Conservation (phyloP, 2,888 invertebrate species). For the Drosophila austrosaltans region DNA sequence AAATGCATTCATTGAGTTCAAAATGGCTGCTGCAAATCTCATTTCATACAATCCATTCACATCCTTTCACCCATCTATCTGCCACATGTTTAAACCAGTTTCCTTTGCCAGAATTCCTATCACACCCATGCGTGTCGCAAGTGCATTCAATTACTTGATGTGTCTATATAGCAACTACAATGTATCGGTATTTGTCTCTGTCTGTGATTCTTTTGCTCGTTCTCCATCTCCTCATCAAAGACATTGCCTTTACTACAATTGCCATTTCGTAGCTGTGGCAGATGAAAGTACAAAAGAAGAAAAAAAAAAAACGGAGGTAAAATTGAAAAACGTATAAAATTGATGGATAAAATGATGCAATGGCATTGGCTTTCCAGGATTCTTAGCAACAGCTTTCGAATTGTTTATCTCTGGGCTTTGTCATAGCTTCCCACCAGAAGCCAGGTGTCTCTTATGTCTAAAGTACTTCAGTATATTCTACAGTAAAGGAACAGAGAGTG, state of each 20-base stretch:
- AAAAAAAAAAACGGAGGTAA: slow-evolving; percentile 10
- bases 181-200: slow-evolving; percentile 49
- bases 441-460: slow-evolving; percentile 18
- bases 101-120: background rate
- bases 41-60: background rate
- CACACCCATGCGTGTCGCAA: slow-evolving; percentile 41
- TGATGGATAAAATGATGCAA: slow-evolving; percentile 64
- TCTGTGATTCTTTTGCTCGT: background rate
- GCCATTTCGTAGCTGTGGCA: slow-evolving; percentile 58
- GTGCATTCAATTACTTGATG: slow-evolving; percentile 77
- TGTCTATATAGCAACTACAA: slow-evolving; percentile 60
- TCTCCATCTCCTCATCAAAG: background rate
- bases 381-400: slow-evolving; percentile 37
- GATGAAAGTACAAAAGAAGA: background rate
- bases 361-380: slow-evolving; percentile 48
- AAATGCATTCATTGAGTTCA: slow-evolving; percentile 63
- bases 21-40: slow-evolving; percentile 39
- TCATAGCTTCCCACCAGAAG: slow-evolving; percentile 18
- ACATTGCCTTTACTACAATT: slow-evolving; percentile 55
- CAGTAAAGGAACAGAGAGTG: slow-evolving; percentile 12
- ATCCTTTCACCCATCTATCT: slow-evolving; percentile 33
- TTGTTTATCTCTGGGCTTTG: slow-evolving; percentile 28
- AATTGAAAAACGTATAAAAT: slow-evolving; percentile 64
- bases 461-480: slow-evolving; percentile 1
- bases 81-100: slow-evolving; percentile 32